Evolutionary conservation across 1,140 invertebrate genomes (phyloP).

Genomic region (Aleiodes sp.): DNA sequence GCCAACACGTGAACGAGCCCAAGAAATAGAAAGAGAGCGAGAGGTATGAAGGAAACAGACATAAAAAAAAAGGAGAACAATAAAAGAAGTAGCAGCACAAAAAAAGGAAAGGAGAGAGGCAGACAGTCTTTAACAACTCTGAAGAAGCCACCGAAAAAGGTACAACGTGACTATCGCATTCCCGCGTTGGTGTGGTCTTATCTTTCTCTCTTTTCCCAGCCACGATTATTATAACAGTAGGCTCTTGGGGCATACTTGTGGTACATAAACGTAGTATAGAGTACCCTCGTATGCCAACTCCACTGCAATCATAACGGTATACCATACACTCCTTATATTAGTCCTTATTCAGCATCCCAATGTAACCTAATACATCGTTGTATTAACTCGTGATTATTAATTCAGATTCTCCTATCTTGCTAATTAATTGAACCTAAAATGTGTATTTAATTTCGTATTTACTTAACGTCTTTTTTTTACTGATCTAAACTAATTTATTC

Average conservation of each 20-base stretch:
- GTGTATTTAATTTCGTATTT: neutral
- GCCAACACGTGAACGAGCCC: neutral
- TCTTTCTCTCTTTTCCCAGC: constrained; percentile 31
- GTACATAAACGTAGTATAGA: constrained; percentile 1
- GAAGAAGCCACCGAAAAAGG: constrained; percentile 29
- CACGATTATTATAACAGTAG: constrained; percentile 45
- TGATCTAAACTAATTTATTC: neutral
- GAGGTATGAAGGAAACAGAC: neutral
- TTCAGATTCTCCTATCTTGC: neutral
- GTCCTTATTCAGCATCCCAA: constrained; percentile 25
- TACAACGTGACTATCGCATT: constrained; percentile 25
- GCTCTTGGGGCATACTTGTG: constrained; percentile 26
- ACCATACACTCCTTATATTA: constrained; percentile 48
- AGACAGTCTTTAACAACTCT: constrained; percentile 1
- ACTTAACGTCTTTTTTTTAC: too few relatives aligned
- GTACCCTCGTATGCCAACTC: constrained; percentile 34
- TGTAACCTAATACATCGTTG: constrained; percentile 32
- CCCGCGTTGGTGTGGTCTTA: constrained; percentile 24
- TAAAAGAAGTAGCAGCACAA: neutral
- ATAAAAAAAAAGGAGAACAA: neutral
- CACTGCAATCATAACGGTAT: constrained; percentile 51
- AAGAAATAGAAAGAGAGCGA: neutral
- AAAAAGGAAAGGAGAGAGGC: neutral
- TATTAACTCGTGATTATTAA: constrained; percentile 32
- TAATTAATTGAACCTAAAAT: constrained; percentile 10